These are phyloP conservation scores for Oreochromis grahami DNA, from an alignment of 2,797 vertebrate species.

Conservation along the genomic window DNA sequence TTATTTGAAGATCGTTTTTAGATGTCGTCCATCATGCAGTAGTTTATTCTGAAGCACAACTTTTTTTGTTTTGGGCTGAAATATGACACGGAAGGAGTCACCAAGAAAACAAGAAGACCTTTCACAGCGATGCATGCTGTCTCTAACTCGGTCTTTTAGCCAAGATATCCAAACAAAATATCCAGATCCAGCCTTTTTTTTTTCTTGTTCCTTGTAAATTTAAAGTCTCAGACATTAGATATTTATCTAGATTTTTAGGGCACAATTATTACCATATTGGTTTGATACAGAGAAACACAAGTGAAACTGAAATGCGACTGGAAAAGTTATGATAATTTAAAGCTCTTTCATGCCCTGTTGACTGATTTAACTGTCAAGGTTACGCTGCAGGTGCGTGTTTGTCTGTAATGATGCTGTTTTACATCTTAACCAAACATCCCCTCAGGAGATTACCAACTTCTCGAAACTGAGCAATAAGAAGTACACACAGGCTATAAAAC, in stretches of 20 bases:
- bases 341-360: neutral
- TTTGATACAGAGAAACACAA: neutral
- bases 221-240: neutral
- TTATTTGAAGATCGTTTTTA: neutral
- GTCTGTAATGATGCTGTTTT: slow-evolving; percentile 27
- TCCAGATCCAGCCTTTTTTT: neutral
- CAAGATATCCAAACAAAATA: neutral
- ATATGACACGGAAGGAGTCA: accelerated
- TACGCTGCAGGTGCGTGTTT: neutral
- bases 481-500: accelerated
- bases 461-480: neutral
- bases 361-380: slow-evolving; percentile 18
- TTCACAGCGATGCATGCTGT: neutral
- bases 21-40: neutral
- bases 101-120: neutral
- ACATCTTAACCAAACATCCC: neutral
- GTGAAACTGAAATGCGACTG: neutral
- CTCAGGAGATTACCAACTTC: slow-evolving; percentile 12
- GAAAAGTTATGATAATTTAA: neutral
- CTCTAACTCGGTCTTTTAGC: neutral
- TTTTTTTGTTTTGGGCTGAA: neutral
- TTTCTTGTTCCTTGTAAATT: neutral
- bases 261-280: accelerated
- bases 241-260: neutral
- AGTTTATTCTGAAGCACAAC: neutral